These are phyloP conservation scores for Gambelia wislizenii DNA, from an alignment of 2,797 vertebrate genomes.

Conservation along the genomic window DNA sequence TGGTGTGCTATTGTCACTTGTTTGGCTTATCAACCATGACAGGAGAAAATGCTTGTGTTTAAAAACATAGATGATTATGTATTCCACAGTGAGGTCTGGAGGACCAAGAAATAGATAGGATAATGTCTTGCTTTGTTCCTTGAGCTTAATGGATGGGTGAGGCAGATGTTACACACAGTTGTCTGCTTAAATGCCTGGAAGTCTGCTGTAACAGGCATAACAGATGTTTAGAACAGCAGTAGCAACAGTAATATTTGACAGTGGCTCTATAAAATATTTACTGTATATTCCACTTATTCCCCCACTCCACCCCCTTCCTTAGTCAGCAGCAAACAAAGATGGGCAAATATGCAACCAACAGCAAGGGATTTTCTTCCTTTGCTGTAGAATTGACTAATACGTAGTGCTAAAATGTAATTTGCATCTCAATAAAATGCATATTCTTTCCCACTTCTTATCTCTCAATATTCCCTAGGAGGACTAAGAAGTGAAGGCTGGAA, in stretches of 20 bases:
- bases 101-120: accelerated
- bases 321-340: conserved; percentile 17
- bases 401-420: neutral
- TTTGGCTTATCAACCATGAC: neutral
- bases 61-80: neutral
- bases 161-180: neutral
- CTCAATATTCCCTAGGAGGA: neutral
- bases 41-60: neutral
- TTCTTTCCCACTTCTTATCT: neutral
- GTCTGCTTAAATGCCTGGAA: neutral
- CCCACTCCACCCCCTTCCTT: neutral
- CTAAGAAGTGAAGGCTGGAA: neutral
- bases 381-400: accelerated
- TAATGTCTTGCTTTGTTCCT: conserved; percentile 16
- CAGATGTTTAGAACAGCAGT: neutral
- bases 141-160: neutral
- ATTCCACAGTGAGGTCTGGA: neutral
- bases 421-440: neutral
- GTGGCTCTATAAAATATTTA: conserved; percentile 29
- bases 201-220: neutral
- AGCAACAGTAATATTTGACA: neutral
- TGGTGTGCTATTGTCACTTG: too few species aligned
- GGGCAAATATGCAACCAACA: neutral
- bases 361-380: neutral
- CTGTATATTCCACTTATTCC: conserved; percentile 18